Percentiles rank a stretch among this genome's conserved stretches.
These are phyloP conservation scores for Drosophila insularis DNA, from an alignment of 1,140 invertebrate species.

Conservation along the genomic window DNA sequence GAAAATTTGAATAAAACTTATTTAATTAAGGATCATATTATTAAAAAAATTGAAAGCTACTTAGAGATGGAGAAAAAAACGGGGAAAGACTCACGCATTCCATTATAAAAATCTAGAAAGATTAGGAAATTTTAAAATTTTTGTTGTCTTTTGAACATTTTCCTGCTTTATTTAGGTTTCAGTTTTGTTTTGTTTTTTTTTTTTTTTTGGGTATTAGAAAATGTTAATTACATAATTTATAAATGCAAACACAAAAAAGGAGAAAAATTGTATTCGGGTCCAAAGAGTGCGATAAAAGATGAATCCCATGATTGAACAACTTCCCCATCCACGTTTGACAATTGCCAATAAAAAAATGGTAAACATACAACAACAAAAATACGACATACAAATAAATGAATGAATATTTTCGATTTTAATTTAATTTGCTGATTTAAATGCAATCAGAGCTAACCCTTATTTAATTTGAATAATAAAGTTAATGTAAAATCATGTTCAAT, in stretches of 20 bases:
- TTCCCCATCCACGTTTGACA: background rate
- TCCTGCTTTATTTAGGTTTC: background rate
- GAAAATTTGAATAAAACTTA: slow-evolving; percentile 47
- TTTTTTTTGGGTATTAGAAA: slow-evolving; percentile 15
- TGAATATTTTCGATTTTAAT: background rate
- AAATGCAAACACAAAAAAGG: slow-evolving; percentile 15
- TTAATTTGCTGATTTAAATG: slow-evolving; percentile 6
- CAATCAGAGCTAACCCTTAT: slow-evolving; percentile 8
- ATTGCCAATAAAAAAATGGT: background rate
- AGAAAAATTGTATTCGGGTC: background rate
- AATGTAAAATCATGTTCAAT: slow-evolving; percentile 15
- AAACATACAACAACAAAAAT: background rate
- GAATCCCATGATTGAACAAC: background rate
- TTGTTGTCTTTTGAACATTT: slow-evolving; percentile 13
- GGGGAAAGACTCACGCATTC: slow-evolving; percentile 43
- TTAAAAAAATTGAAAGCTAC: slow-evolving; percentile 21
- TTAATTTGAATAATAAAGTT: slow-evolving; percentile 17
- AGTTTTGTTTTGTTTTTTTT: background rate
- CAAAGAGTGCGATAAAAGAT: background rate
- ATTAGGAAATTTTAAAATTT: slow-evolving; percentile 34
- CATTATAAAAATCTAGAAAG: slow-evolving; percentile 47
- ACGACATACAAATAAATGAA: background rate
- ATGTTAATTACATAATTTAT: slow-evolving; percentile 34
- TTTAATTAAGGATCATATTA: slow-evolving; percentile 31
- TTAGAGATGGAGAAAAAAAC: slow-evolving; percentile 32